These are phyloP conservation scores for Machimus atricapillus DNA, from an alignment of 2,888 invertebrate genomes.

Conservation along the genomic window DNA sequence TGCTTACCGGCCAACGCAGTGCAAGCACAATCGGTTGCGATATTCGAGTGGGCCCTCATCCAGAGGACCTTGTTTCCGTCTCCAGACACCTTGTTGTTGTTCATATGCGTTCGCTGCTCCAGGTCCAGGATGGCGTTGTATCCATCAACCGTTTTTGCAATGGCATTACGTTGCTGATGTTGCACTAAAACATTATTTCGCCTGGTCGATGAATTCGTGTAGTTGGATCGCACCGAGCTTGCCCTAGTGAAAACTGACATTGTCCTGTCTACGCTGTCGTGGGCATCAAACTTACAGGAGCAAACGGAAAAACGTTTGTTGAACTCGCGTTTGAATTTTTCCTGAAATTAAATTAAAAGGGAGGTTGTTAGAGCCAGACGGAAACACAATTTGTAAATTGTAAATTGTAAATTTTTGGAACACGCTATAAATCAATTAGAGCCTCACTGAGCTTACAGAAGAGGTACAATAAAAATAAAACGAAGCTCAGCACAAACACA, in stretches of 20 bases:
- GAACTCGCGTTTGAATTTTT: slow-evolving; percentile 81
- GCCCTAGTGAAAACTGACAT: slow-evolving; percentile 60
- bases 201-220: slow-evolving; percentile 57
- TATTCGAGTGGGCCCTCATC: not conserved
- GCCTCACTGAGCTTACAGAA: not conserved
- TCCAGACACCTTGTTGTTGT: slow-evolving; percentile 40
- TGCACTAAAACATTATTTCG: slow-evolving; percentile 53
- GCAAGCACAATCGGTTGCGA: slow-evolving; percentile 29
- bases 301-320: slow-evolving; percentile 73
- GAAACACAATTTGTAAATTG: not conserved
- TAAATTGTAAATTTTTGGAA: not conserved
- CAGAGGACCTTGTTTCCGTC: slow-evolving; percentile 22
- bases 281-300: slow-evolving; percentile 58
- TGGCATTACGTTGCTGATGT: slow-evolving; percentile 3
- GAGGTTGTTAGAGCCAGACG: not conserved
- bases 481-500: not conserved
- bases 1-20: slow-evolving; percentile 22
- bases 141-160: slow-evolving; percentile 27
- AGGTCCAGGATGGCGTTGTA: slow-evolving; percentile 40
- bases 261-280: slow-evolving; percentile 57
- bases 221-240: slow-evolving; percentile 60
- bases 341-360: slow-evolving; percentile 62
- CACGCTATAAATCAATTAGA: not conserved
- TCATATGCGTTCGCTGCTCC: slow-evolving; percentile 30
- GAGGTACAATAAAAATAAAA: not conserved